Base-by-base conservation (phyloP, 2,888 invertebrate genomes). In the Leptura quadrifasciata region DNA sequence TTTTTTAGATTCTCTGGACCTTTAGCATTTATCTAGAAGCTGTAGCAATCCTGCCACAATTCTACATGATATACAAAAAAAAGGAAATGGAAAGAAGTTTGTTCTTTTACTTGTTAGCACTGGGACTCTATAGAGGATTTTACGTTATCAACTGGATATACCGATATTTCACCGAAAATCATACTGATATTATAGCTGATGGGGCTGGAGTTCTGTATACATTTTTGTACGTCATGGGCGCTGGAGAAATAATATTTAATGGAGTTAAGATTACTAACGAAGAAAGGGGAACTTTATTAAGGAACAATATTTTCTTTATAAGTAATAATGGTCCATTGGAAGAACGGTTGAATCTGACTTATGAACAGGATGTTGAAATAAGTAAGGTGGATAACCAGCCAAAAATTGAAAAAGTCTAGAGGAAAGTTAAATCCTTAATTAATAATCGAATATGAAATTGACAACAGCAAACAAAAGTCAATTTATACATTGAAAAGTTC, bases 1-100 rank as follows among this genome's bases (percentile, higher is more conserved):
- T n/a, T n/a, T n/a, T n/a, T n/a, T n/a, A n/a, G 65, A 24, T 67
- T 3, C 15, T 67, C 3, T 67, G 65, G 65, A 8, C 52, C 3
- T 67, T 67, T 52, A 68, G 68, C 18, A 57, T 55, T 5, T 68
- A 55, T 20, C 27, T 68, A 20, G 69, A 69, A 58, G 35, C 69
- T 6, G 21, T 69, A 17, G 69, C 69, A 1, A 69, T 69, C 39
- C 39, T 69, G 39, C 69, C 69, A 9, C 69, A 69, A 17, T 21
- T 69, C 35, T 55, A 39, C 39, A 58, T 69, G 69, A 69, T 60
- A 35, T 24, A 31, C 6, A 58, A 21, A n/a, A 57, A 17, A 18
- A 69, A 39, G 10, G 20, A 60, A 12, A 21, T 69, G 12, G 39
- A 58, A n/a, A 58, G 35, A 18, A 58, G 17, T 10, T 1, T 69